These are phyloP conservation scores for Sinella curviseta DNA, from an alignment of 1,140 invertebrate genomes.

Conservation along the genomic window DNA sequence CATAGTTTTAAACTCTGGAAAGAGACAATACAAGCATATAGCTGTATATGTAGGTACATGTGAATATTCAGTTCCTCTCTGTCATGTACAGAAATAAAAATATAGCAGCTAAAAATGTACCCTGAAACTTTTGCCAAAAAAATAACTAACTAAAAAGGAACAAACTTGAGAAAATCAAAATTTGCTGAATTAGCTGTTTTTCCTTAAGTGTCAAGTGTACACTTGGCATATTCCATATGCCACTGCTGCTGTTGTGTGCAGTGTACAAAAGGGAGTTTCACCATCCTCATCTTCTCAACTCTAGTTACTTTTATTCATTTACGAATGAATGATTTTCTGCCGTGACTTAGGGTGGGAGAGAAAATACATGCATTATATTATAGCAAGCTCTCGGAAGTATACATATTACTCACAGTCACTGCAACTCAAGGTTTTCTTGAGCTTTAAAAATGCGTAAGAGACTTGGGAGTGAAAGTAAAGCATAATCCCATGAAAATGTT, in stretches of 20 bases:
- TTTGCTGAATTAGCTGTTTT: not conserved
- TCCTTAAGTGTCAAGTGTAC: not conserved
- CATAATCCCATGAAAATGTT: constrained; percentile 7
- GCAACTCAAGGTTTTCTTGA: not conserved
- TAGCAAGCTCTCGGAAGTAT: too few species aligned
- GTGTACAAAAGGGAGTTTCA: not conserved
- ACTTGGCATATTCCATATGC: constrained; percentile 5
- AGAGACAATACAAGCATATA: too few species aligned
- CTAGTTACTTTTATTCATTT: constrained; percentile 14
- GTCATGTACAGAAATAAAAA: too few species aligned
- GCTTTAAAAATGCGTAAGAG: not conserved
- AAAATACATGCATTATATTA: not conserved
- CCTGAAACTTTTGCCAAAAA: constrained; percentile 15
- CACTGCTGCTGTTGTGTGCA: not conserved
- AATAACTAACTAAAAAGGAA: too few species aligned
- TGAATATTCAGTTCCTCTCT: too few species aligned
- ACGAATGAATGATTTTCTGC: not conserved
- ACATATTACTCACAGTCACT: not conserved
- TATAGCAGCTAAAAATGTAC: too few species aligned
- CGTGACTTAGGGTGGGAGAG: not conserved
- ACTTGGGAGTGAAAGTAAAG: too few species aligned
- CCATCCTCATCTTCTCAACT: not conserved
- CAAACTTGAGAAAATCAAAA: not conserved
- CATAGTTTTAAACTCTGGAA: too few species aligned
- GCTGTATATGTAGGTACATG: too few species aligned